Evolutionary conservation across 2,797 vertebrate species (phyloP).

Genomic region (Tadarida brasiliensis): DNA sequence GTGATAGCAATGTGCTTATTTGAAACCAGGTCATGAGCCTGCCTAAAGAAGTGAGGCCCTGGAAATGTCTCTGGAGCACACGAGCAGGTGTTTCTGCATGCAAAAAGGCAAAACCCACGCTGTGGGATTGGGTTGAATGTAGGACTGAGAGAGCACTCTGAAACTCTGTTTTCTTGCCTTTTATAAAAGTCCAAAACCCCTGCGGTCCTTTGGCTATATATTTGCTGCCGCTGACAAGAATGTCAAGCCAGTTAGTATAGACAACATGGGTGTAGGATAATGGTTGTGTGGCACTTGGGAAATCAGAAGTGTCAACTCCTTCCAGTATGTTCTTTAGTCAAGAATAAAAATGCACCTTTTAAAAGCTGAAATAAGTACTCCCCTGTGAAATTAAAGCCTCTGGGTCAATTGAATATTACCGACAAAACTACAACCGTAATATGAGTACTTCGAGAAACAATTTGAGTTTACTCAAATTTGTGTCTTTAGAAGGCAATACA

Average conservation of each 20-base stretch:
- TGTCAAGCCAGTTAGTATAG: not conserved
- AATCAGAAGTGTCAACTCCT: conserved; percentile 42
- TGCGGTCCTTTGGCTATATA: conserved; percentile 2
- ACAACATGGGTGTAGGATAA: not conserved
- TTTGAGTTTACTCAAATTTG: conserved; percentile 69
- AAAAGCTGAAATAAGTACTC: conserved; percentile 49
- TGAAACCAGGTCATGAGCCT: conserved; percentile 16
- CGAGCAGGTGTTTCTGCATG: not conserved
- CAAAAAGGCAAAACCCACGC: not conserved
- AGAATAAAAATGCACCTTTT: conserved; percentile 54
- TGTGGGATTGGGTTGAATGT: not conserved
- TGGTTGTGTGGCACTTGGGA: not conserved
- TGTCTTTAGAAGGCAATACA: conserved; percentile 71
- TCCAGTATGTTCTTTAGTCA: not conserved
- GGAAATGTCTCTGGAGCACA: not conserved
- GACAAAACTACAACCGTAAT: conserved; percentile 35
- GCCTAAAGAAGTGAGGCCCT: not conserved
- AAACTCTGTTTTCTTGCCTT: not conserved
- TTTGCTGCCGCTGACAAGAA: conserved; percentile 13
- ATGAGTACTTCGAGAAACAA: conserved; percentile 52
- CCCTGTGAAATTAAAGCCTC: not conserved
- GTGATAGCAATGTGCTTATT: not conserved
- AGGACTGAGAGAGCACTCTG: not conserved
- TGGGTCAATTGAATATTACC: conserved; percentile 52
- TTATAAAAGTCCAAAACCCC: conserved; percentile 20